Evolutionary conservation across 2,888 invertebrate species (phyloP), one percentile per base, ranked within the genome.

Genomic region (Cheilosia variabilis): DNA sequence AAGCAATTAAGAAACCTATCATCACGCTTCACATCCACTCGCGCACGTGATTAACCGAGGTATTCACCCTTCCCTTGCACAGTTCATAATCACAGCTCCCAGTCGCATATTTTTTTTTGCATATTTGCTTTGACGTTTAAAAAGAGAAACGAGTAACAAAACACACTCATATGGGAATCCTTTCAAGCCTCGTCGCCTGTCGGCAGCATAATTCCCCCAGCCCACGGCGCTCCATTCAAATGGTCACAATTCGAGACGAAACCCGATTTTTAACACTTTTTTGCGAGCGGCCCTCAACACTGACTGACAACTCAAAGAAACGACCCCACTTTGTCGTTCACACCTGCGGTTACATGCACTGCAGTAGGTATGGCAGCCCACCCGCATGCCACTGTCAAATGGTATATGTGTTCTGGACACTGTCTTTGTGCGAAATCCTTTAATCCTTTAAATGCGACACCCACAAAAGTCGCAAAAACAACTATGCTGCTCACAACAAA

Each of bases 381-480:
- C 31, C 15, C 19, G 13, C 13, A 31, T 22, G 27, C 55, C 37
- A 34, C 19, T 31, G 53, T 62, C 27, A 78, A 57, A 34, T 41
- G 79, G 58, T 84, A 3, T 47, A 58, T 66, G 50, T 86, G 86
- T 66, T 68, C 66, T 66, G 76, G 81, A 86, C 86, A 86, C 62
- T 72, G 72, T 86, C 86, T 86, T 86, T 86, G 75, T 86, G 76
- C 45, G 63, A 86, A 86, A 86, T 86, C 86, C 86, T 81, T 81
- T 86, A 86, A 86, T 86, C 86, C 81, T 66, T 81, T 86, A 86
- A 86, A 77, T 86, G 77, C 81, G 66, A 81, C 86, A 81, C 76
- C 81, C 72, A 77, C 72, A 81, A 80, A 79, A 80, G 69, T 71
- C 71, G 68, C 72, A 47, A 47, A 47, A 47, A 47, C 47, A 47